phyloP scores from a whole-genome alignment of 2,113 vertebrate species.

The Zapus hudsonius region DNA sequence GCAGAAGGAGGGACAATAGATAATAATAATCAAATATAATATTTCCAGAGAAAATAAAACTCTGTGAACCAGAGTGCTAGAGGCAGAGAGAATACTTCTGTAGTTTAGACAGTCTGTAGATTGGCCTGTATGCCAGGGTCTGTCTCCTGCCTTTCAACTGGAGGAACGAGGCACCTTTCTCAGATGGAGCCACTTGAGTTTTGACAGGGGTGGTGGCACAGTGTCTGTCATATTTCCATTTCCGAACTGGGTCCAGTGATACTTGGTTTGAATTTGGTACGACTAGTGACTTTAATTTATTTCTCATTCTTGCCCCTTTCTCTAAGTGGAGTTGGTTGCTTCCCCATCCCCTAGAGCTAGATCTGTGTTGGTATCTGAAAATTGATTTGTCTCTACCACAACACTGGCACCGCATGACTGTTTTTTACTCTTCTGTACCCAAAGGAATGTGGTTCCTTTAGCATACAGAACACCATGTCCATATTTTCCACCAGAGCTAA shows the following conservation, averaged over 20 bases:
- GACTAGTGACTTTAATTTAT: neutral
- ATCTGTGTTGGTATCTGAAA: neutral
- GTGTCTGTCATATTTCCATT: neutral
- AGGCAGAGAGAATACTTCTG: neutral
- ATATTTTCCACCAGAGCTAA: neutral
- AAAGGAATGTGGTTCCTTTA: neutral
- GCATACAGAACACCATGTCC: neutral
- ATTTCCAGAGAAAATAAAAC: neutral
- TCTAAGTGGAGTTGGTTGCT: neutral
- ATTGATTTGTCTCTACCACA: neutral
- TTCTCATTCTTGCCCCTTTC: neutral
- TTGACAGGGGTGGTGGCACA: neutral
- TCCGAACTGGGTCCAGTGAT: neutral
- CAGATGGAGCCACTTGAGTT: neutral
- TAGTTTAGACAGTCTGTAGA: neutral
- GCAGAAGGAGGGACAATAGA: neutral
- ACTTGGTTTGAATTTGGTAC: neutral
- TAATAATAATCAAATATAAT: neutral
- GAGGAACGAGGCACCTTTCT: rapidly evolving
- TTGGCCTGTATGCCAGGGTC: no score
- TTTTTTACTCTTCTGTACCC: neutral
- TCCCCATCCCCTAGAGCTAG: neutral
- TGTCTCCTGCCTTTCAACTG: neutral
- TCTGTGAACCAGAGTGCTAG: neutral
- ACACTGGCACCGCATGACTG: neutral